phyloP scores from a whole-genome alignment of 2,888 invertebrate genomes.

The Ochropleura leucogaster region DNA sequence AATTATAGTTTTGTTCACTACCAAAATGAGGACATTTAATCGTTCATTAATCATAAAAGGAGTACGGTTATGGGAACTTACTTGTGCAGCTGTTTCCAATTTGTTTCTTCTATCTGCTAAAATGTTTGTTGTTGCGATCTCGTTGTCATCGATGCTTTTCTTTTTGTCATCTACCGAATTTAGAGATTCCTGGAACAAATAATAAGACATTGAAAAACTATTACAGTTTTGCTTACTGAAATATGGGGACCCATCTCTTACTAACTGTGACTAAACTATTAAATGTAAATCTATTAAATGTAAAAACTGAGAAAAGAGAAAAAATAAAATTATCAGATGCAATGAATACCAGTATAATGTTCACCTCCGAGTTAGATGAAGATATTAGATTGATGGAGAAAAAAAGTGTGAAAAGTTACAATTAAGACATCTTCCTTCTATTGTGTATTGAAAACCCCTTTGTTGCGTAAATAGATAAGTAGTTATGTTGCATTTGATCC shows the following conservation, averaged over 20 bases:
- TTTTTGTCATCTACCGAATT: constrained; percentile 86
- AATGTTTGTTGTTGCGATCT: constrained; percentile 81
- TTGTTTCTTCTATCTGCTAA: constrained; percentile 87
- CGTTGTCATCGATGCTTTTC: constrained; percentile 85
- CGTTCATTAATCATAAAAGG: not conserved
- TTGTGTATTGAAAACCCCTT: constrained; percentile 67
- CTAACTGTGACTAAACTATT: not conserved
- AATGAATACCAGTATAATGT: constrained; percentile 15
- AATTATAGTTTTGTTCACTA: not conserved
- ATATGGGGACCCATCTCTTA: not conserved
- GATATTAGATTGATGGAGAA: constrained; percentile 29
- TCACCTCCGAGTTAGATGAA: constrained; percentile 28
- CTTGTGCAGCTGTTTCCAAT: constrained; percentile 91
- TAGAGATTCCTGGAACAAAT: constrained; percentile 86
- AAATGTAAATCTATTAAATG: too few relatives aligned
- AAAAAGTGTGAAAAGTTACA: constrained; percentile 55
- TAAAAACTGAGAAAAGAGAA: constrained; percentile 5
- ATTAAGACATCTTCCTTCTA: constrained; percentile 66
- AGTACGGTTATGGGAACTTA: constrained; percentile 64
- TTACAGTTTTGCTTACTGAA: not conserved
- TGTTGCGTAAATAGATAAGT: constrained; percentile 67
- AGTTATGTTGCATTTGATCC: constrained; percentile 64
- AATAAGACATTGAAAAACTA: constrained; percentile 7
- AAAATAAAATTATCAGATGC: constrained; percentile 8
- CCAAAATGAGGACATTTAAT: not conserved